Evolutionary conservation across 2,888 invertebrate genomes (phyloP), one percentile per base, ranked within the genome.

Genomic region (Trichacis sp.): DNA sequence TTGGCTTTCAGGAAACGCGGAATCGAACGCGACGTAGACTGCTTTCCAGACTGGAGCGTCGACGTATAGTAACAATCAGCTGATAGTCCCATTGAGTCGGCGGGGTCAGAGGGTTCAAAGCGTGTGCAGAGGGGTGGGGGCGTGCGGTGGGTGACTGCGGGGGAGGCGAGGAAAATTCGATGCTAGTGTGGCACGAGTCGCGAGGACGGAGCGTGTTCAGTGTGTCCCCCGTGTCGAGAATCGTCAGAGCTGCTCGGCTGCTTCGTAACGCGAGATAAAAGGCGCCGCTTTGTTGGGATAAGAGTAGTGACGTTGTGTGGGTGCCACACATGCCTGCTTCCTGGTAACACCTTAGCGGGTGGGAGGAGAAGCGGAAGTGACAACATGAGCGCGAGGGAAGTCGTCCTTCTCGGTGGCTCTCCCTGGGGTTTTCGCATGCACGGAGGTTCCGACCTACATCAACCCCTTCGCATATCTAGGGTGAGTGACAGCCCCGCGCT

Each of bases 371-470:
- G 45, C 43, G 62, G 66, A 68, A 75, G 74, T 72, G 53, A 70
- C 72, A 84, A 82, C 79, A 92, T 92, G 92, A 89, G 89, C 79
- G 87, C 91, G 72, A 87, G 90, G 77, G 90, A 91, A 86, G 92
- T 94, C 84, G 88, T 90, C 81, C 87, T 94, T 82, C 88, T 90
- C 80, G 94, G 94, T 74, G 94, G 94, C 69, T 90, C 92, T 83
- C 94, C 94, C 73, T 94, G 94, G 95, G 94, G 94, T 78, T 94
- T 95, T 87, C 91, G 94, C 72, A 92, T 94, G 90, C 92, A 93
- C 84, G 94, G 94, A 70, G 94, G 94, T 69, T 89, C 87, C 77
- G 94, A 94, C 85, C 89, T 89, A 75, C 90, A 91, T 80, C 91
- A 92, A 84, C 92, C 92, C 62, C 87, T 94, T 64, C 89, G 90